Evolutionary conservation across 1,140 invertebrate genomes (phyloP).

Genomic region (Venturia canescens): DNA sequence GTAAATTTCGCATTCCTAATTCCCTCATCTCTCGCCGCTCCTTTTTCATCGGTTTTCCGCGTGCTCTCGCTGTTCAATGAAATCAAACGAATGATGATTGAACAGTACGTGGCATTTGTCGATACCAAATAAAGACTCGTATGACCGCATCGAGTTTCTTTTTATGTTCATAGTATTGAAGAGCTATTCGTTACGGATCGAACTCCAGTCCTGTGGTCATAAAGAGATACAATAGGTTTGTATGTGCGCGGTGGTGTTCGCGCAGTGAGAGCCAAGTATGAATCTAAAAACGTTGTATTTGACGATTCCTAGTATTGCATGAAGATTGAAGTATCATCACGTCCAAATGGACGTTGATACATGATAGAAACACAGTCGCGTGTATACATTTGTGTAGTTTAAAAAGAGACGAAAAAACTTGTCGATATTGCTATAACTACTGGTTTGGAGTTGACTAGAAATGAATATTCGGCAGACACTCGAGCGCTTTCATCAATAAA

Average conservation of each 20-base stretch:
- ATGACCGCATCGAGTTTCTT: neutral
- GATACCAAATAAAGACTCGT: neutral
- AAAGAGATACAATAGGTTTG: neutral
- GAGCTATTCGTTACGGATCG: neutral
- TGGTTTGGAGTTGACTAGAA: too few species aligned
- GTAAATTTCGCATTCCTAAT: neutral
- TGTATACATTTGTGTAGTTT: too few species aligned
- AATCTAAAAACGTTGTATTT: neutral
- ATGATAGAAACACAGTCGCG: too few species aligned
- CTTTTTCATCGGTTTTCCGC: neutral
- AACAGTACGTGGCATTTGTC: neutral
- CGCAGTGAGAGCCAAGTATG: neutral
- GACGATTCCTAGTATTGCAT: slow-evolving; percentile 5
- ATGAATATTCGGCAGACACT: too few species aligned
- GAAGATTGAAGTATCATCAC: slow-evolving; percentile 15
- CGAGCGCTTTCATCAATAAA: too few species aligned
- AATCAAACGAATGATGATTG: neutral
- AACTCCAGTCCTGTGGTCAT: neutral
- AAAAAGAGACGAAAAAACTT: too few species aligned
- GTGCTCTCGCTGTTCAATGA: neutral
- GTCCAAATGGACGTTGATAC: neutral
- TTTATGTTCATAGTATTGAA: neutral
- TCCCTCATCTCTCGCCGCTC: neutral
- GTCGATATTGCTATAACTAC: too few species aligned
- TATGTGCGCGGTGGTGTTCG: neutral